Conservation (phyloP, 2,888 invertebrate species). For the Ptychoptera contaminata region DNA sequence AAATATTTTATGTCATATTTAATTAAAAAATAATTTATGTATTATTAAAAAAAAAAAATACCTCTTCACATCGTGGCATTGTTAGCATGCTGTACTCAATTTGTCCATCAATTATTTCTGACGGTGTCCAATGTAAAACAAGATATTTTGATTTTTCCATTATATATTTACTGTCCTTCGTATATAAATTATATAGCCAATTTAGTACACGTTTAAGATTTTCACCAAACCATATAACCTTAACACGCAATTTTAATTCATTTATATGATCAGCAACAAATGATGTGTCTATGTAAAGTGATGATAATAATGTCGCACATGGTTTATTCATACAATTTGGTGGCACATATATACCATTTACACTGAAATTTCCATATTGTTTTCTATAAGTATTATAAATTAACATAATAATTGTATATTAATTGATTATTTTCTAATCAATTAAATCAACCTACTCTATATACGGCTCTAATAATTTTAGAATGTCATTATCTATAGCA, state of each 20-base stretch:
- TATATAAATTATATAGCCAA: slow-evolving; percentile 21
- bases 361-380: neutral
- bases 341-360: neutral
- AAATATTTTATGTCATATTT: neutral
- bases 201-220: slow-evolving; percentile 32
- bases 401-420: too few relatives aligned
- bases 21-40: neutral
- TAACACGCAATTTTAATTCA: slow-evolving; percentile 41
- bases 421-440: neutral
- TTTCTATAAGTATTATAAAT: neutral
- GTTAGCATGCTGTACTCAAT: slow-evolving; percentile 36
- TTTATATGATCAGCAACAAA: slow-evolving; percentile 45
- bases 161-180: neutral
- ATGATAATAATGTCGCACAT: slow-evolving; percentile 36
- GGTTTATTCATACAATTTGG: slow-evolving; percentile 8
- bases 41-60: slow-evolving; percentile 2
- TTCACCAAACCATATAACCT: slow-evolving; percentile 52
- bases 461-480: slow-evolving; percentile 8
- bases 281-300: slow-evolving; percentile 33
- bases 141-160: slow-evolving; percentile 26
- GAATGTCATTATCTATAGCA: slow-evolving; percentile 14
- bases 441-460: slow-evolving; percentile 7
- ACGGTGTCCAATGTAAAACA: slow-evolving; percentile 53
- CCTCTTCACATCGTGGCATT: slow-evolving; percentile 45
- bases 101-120: slow-evolving; percentile 37